Base-by-base conservation (phyloP, 2,888 invertebrate species). In the Rhingia campestris region DNA sequence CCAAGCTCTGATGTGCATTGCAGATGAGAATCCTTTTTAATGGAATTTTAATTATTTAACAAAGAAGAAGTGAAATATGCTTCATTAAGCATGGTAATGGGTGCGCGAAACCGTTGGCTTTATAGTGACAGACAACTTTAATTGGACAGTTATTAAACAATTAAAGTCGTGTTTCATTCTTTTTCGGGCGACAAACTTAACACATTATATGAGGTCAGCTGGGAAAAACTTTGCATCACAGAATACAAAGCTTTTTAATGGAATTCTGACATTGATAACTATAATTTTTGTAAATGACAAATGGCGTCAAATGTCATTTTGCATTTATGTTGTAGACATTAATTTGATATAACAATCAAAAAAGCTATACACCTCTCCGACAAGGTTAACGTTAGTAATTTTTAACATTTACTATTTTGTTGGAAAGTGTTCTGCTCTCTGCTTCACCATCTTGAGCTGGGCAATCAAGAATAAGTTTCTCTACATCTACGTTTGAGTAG, bases 21-120 rank as follows among this genome's bases (percentile, higher is more conserved):
- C 74, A 49, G 74, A 79, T 74, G 72, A 51, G 58, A 63, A 74
- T 74, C 58, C 35, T 53, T 73, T 84, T 77, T 84, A 79, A 84
- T 84, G 82, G 73, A 84, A 84, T 84, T 84, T 84, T 79, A 84
- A 84, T 84, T 84, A 84, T 84, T 84, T 74, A 84, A 84, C 79
- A 84, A 84, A 69, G 66, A 58, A 61, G 39, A 33, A 74, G 73
- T 45, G 67, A 64, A 70, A 84, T 77, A 59, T 69, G 73, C 53
- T 64, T 84, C 82, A 84, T 84, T 73, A 84, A 82, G 74, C 51
- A 35, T 39, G 47, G 30, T 67, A 64, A 76, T 76, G 64, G 64
- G 33, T 35, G 58, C 58, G 58, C 58, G 51, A 22, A 45, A 47
- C 45, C 47, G 58, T 43, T 63, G 39, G 30, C 64, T 66, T 69